Evolutionary conservation across 2,113 vertebrate genomes (phyloP).

Genomic region (Dendrocopos noguchii): DNA sequence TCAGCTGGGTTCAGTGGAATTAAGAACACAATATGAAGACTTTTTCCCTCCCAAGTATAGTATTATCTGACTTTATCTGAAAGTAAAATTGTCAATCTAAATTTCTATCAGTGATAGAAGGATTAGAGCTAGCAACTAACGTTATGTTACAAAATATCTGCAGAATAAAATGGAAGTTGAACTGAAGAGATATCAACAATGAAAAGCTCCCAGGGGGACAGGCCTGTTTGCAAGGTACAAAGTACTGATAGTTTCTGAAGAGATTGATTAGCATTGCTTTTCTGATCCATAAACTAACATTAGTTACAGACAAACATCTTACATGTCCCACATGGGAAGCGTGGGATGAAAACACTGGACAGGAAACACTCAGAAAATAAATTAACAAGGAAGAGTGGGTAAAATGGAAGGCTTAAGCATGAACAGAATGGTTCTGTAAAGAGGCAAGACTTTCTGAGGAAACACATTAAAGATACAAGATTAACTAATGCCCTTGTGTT

Average conservation of each 20-base stretch:
- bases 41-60: conserved; percentile 62
- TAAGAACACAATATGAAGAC: conserved; percentile 80
- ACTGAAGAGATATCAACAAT: conserved; percentile 31
- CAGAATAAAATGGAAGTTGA: conserved; percentile 50
- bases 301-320: neutral
- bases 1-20: conserved; percentile 83
- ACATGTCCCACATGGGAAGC: neutral
- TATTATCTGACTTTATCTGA: conserved; percentile 74
- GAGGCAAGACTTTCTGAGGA: neutral
- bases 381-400: neutral
- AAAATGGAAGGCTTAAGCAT: conserved; percentile 6
- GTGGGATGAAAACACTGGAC: neutral
- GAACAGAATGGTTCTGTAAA: neutral
- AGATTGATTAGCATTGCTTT: conserved; percentile 40
- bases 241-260: conserved; percentile 10
- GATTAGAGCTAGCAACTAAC: conserved; percentile 35
- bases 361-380: neutral
- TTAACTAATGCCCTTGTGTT: neutral
- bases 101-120: conserved; percentile 50
- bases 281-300: conserved; percentile 21
- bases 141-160: conserved; percentile 11
- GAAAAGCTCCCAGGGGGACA: conserved; percentile 19
- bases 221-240: conserved; percentile 4
- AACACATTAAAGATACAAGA: conserved; percentile 8
- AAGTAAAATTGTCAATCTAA: conserved; percentile 75